These are phyloP conservation scores for Sepiola atlantica DNA, from an alignment of 2,888 invertebrate genomes.

Conservation along the genomic window DNA sequence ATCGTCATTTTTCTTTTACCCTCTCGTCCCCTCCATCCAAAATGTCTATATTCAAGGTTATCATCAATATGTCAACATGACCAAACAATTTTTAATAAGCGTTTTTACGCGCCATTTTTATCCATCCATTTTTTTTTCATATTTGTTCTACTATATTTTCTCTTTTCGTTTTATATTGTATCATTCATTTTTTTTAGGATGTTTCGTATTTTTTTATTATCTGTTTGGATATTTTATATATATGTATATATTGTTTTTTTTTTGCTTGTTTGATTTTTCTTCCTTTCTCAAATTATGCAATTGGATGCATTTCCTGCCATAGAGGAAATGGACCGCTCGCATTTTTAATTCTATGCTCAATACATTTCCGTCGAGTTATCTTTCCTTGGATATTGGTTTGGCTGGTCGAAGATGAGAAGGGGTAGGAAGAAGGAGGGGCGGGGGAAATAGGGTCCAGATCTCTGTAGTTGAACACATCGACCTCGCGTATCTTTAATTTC, in stretches of 20 bases:
- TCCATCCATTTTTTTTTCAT: not conserved
- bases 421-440: not conserved
- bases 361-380: conserved; percentile 20
- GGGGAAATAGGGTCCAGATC: not conserved
- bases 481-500: not conserved
- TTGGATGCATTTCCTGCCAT: conserved; percentile 6
- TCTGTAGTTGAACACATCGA: not conserved
- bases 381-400: conserved; percentile 19
- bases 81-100: not conserved
- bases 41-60: not conserved
- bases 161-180: not conserved
- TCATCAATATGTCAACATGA: not conserved
- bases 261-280: not conserved
- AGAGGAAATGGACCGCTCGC: conserved; percentile 11
- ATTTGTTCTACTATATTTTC: not conserved
- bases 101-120: not conserved
- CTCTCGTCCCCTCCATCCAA: not conserved
- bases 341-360: not conserved
- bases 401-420: not conserved
- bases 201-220: too few relatives aligned
- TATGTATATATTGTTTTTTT: too few relatives aligned
- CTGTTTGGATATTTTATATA: too few relatives aligned
- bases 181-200: not conserved
- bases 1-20: not conserved
- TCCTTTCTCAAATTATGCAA: not conserved